These are phyloP conservation scores for Cataglyphis altisquamis DNA, from an alignment of 2,888 invertebrate genomes.

Conservation along the genomic window DNA sequence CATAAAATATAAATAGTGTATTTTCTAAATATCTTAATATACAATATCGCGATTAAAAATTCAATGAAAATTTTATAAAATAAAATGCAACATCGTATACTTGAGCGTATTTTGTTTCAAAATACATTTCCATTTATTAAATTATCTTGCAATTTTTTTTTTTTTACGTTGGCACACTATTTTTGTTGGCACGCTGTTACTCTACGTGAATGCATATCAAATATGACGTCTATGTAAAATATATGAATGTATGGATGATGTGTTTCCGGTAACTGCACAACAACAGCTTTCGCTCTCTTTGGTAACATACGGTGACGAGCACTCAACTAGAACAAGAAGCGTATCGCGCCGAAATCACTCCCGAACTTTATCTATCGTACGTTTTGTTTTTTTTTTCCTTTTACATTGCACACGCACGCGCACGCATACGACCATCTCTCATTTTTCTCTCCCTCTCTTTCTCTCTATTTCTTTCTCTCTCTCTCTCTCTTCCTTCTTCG, in stretches of 20 bases:
- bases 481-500: constrained; percentile 26
- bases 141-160: constrained; percentile 12
- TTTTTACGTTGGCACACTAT: neutral
- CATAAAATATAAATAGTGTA: neutral
- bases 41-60: neutral
- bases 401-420: constrained; percentile 38
- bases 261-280: constrained; percentile 60
- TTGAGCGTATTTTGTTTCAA: neutral
- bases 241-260: constrained; percentile 32
- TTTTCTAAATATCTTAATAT: neutral
- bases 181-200: neutral
- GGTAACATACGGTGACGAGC: constrained; percentile 75
- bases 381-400: constrained; percentile 56
- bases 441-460: constrained; percentile 33
- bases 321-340: constrained; percentile 67
- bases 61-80: neutral
- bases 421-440: constrained; percentile 6
- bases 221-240: neutral
- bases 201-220: neutral
- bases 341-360: constrained; percentile 83
- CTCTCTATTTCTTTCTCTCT: constrained; percentile 12
- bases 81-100: neutral
- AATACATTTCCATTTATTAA: constrained; percentile 5
- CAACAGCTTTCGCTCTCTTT: constrained; percentile 64
- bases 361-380: constrained; percentile 52